These are phyloP conservation scores for Xyrauchen texanus DNA, from an alignment of 2,113 vertebrate genomes.

Conservation along the genomic window DNA sequence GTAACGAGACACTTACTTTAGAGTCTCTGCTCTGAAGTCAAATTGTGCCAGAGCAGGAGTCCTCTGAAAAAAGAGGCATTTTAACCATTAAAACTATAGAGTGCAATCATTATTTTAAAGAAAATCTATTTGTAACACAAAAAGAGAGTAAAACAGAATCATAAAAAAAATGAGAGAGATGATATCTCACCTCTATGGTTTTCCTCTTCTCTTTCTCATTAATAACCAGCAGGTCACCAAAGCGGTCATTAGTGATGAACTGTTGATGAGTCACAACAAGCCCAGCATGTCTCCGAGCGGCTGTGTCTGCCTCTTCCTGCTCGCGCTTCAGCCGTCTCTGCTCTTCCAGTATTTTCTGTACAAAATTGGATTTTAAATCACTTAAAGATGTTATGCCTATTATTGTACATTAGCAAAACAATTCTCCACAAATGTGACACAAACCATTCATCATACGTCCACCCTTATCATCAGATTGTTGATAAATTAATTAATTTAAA, in stretches of 20 bases:
- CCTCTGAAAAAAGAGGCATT: conserved; percentile 79
- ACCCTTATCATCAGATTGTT: no score
- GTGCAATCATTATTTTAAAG: background rate
- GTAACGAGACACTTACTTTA: conserved; percentile 84
- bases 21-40: conserved; percentile 95
- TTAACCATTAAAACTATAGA: conserved; percentile 24
- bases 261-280: conserved; percentile 96
- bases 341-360: conserved; percentile 98
- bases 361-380: background rate
- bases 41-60: conserved; percentile 95
- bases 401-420: no score
- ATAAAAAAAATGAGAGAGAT: background rate
- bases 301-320: conserved; percentile 99
- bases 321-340: conserved; percentile 97
- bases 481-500: no score
- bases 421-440: no score
- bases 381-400: background rate
- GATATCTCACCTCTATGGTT: conserved; percentile 86
- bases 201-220: conserved; percentile 96
- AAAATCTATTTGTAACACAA: background rate
- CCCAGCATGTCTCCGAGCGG: conserved; percentile 95
- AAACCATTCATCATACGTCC: no score
- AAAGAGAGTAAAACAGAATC: background rate
- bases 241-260: conserved; percentile 99
- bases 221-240: conserved; percentile 98